phyloP scores from a whole-genome alignment of 2,888 invertebrate species.

The Eupithecia pulchellata region DNA sequence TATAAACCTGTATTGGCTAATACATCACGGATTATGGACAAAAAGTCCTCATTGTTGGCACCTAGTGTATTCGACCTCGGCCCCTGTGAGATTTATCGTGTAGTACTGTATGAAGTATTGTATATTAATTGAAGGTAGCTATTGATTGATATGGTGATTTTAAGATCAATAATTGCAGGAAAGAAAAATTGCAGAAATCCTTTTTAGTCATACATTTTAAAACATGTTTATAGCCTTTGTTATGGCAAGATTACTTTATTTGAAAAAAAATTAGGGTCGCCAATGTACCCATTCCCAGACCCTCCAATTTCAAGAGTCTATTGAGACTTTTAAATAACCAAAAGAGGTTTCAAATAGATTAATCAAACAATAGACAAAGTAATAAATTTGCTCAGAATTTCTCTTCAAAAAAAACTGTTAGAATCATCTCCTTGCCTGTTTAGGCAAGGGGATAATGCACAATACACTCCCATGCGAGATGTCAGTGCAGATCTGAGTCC shows the following conservation, averaged over 20 bases:
- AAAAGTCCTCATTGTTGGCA: conserved; percentile 62
- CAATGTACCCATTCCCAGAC: background rate
- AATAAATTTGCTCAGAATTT: background rate
- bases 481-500: too few relatives aligned
- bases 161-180: background rate
- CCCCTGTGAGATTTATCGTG: conserved; percentile 40
- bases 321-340: too few relatives aligned
- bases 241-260: background rate
- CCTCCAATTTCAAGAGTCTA: too few relatives aligned
- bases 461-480: too few relatives aligned
- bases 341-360: background rate
- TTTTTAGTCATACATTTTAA: background rate
- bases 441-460: too few relatives aligned
- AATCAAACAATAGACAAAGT: background rate
- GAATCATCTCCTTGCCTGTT: too few relatives aligned
- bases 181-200: background rate
- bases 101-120: conserved; percentile 4
- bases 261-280: background rate
- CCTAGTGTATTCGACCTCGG: conserved; percentile 48
- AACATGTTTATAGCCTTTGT: background rate
- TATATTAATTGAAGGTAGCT: background rate
- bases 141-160: conserved; percentile 6
- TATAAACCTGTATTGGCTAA: conserved; percentile 41
- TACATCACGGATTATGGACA: conserved; percentile 42
- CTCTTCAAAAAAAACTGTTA: background rate